Percentiles rank a stretch among this genome's conserved stretches.
Evolutionary conservation across 2,888 invertebrate species (phyloP).

Genomic region (Eugnorisma glareosa): DNA sequence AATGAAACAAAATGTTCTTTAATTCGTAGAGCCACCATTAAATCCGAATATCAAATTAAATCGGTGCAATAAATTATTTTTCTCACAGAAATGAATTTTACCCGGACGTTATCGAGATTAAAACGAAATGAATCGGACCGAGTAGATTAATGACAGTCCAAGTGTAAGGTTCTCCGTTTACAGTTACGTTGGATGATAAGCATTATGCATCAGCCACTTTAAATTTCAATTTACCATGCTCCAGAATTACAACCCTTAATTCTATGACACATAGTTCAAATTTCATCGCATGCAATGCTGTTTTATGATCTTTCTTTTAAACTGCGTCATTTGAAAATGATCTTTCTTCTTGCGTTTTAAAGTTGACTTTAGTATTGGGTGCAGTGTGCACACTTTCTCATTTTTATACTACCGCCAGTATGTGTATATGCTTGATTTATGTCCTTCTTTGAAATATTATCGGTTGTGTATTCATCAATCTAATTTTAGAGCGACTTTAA

Average conservation of each 20-base stretch:
- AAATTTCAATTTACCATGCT: conserved; percentile 39
- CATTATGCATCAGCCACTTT: conserved; percentile 41
- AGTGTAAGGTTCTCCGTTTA: conserved; percentile 57
- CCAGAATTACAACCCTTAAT: conserved; percentile 39
- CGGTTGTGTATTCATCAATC: conserved; percentile 53
- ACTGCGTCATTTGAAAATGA: conserved; percentile 11
- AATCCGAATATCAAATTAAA: conserved; percentile 43
- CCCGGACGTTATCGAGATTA: conserved; percentile 65
- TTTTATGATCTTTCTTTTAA: conserved; percentile 30
- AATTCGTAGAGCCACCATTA: conserved; percentile 15
- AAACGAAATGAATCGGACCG: conserved; percentile 69
- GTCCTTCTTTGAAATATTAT: conserved; percentile 60
- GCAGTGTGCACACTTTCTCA: conserved; percentile 23
- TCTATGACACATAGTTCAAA: conserved; percentile 21
- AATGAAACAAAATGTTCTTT: conserved; percentile 22
- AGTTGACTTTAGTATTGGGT: conserved; percentile 2
- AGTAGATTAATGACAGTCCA: conserved; percentile 69
- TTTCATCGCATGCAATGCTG: conserved; percentile 12
- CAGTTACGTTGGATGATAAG: conserved; percentile 49
- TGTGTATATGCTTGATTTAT: conserved; percentile 55
- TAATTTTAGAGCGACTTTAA: conserved; percentile 53
- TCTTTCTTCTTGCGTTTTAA: neutral
- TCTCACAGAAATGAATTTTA: conserved; percentile 58
- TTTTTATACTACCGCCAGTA: conserved; percentile 33
- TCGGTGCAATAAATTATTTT: conserved; percentile 61